Evolutionary conservation across 2,888 invertebrate genomes (phyloP).

Genomic region (Eugnorisma glareosa): DNA sequence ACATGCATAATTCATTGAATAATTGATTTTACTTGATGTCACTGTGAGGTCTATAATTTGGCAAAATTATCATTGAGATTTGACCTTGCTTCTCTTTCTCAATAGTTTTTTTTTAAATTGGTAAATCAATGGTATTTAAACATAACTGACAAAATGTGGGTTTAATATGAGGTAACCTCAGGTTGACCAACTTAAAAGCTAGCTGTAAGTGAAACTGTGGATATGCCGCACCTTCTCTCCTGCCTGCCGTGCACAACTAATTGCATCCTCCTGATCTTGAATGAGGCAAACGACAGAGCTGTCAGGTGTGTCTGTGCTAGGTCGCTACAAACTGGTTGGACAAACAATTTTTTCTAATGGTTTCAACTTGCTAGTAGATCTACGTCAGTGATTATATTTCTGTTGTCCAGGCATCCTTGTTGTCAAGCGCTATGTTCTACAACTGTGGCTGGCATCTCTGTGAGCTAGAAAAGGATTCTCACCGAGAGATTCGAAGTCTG

Average conservation of each 20-base stretch:
- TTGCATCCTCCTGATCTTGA: neutral
- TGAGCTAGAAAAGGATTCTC: slow-evolving; percentile 70
- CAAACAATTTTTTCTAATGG: neutral
- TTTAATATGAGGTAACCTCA: neutral
- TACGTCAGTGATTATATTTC: neutral
- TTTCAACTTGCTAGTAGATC: neutral
- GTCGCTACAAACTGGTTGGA: neutral
- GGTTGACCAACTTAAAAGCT: neutral
- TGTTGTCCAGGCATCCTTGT: slow-evolving; percentile 79
- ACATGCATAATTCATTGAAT: too few species aligned
- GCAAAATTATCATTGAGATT: too few species aligned
- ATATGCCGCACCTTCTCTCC: neutral
- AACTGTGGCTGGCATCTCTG: slow-evolving; percentile 84
- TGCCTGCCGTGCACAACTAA: neutral
- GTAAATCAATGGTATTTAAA: neutral
- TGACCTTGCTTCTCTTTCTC: too few species aligned
- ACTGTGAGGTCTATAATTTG: too few species aligned
- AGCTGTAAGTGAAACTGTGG: neutral
- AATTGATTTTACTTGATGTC: too few species aligned
- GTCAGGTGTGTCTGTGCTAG: neutral
- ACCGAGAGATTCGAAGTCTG: slow-evolving; percentile 77
- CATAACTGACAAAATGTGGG: neutral
- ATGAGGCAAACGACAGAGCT: neutral
- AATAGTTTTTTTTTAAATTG: neutral
- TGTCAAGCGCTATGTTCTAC: slow-evolving; percentile 82